Base-by-base conservation (phyloP, 2,797 vertebrate species). In the Helarctos malayanus region DNA sequence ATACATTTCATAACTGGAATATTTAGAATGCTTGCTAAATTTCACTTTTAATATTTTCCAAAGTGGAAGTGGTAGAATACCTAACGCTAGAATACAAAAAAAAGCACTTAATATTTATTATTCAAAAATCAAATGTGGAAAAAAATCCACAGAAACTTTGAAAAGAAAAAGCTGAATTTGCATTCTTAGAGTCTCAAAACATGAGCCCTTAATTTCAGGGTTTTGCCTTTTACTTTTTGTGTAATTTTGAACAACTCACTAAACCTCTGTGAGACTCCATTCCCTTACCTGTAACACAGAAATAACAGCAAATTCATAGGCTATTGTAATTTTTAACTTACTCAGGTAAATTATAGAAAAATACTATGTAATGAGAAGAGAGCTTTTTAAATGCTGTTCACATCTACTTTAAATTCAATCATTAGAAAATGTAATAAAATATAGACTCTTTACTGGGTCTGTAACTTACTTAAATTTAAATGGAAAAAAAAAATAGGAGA, bases 301-400 rank as follows among this genome's bases (percentile, higher is more conserved):
- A 57, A 93, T 49, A 41, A 78, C 27, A 92, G 47, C 57, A 96
- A 94, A 88, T 38, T 76, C 69, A 63, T 10, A 81, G 16, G 14
- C 54, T 49, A 87, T 76, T 95, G 32, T 85, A 68, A 93, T 71
- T 93, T 97, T 93, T 79, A 96, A 49, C 13, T 90, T 54, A 69
- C 9, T 78, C 29, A 19, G 23, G 1, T 84, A 80, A 94, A 94
- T 89, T 87, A 86, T 9, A 78, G 32, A 91, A 95, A 86, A 35
- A 69, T 47, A 61, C 7, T 63, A 78, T 80, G 1, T 82, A 92
- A 79, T 41, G 9, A 29, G 9, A 89, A 89, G 16, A 73, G 54
- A 61, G 6, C 5, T 87, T 35, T 63, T 97, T 83, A 75, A 61
- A 76, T 93, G 49, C 88, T 87, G 52, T 29, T 92, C 23, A 59